Percentiles rank a stretch among this genome's conserved stretches.
Conservation (phyloP, 2,888 invertebrate genomes). For the Scaptomyza cyrtandrae region DNA sequence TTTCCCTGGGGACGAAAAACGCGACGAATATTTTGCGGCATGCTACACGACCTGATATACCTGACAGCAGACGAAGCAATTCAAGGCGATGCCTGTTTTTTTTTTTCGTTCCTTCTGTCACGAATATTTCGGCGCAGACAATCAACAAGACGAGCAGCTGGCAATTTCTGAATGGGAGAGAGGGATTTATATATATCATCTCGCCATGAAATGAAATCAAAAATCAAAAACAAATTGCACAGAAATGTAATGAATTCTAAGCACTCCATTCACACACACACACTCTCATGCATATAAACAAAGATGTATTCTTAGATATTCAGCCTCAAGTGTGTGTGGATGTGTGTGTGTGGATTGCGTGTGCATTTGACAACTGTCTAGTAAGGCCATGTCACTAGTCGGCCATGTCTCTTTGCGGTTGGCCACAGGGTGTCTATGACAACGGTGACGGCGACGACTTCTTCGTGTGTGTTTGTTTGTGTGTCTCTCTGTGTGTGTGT, state of each 20-base stretch:
- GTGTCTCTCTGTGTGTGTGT: conserved; percentile 11
- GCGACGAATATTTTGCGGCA: conserved; percentile 69
- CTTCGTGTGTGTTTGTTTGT: conserved; percentile 28
- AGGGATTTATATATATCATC: conserved; percentile 32
- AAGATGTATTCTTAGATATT: conserved; percentile 31
- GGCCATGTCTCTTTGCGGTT: conserved; percentile 79
- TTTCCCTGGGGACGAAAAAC: conserved; percentile 78
- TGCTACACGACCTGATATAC: conserved; percentile 32
- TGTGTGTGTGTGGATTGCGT: conserved; percentile 41
- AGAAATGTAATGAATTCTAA: conserved; percentile 79
- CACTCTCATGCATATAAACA: conserved; percentile 49
- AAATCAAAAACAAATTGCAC: conserved; percentile 78
- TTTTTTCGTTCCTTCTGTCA: conserved; percentile 12
- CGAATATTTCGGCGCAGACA: conserved; percentile 54
- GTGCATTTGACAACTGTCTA: conserved; percentile 75
- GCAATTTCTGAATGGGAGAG: conserved; percentile 28
- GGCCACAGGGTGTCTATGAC: conserved; percentile 78
- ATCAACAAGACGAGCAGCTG: conserved; percentile 61
- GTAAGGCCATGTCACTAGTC: conserved; percentile 76
- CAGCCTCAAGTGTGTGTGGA: conserved; percentile 32
- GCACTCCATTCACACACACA: conserved; percentile 62
- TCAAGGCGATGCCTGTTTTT: conserved; percentile 48
- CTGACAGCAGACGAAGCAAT: conserved; percentile 51
- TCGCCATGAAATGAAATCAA: conserved; percentile 72
- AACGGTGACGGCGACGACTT: conserved; percentile 54